These are phyloP conservation scores for Enteromius paludinosus DNA, from an alignment of 2,797 vertebrate species.

Conservation along the genomic window DNA sequence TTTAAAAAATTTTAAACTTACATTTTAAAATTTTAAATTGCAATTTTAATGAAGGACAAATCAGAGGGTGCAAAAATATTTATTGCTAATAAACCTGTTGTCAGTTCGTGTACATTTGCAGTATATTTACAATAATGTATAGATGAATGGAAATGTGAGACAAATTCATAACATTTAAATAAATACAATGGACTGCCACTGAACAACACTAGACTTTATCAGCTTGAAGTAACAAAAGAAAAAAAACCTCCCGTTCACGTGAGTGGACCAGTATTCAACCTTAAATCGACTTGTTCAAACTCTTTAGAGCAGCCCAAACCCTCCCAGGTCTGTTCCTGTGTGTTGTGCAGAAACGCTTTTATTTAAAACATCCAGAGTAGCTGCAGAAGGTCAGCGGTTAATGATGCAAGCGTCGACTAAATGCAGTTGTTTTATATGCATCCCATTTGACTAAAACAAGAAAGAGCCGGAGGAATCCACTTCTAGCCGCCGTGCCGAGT, in stretches of 20 bases:
- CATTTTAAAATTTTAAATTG: too few relatives aligned
- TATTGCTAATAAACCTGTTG: conserved; percentile 89
- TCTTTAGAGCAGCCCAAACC: conserved; percentile 69
- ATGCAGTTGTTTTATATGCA: conserved; percentile 51
- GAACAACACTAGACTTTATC: conserved; percentile 77
- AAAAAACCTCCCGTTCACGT: conserved; percentile 67
- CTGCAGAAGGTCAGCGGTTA: conserved; percentile 42
- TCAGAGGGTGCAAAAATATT: conserved; percentile 88
- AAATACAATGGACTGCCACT: conserved; percentile 84
- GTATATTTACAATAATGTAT: conserved; percentile 87
- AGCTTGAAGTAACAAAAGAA: conserved; percentile 59
- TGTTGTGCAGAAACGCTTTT: conserved; percentile 45
- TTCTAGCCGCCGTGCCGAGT: conserved; percentile 64
- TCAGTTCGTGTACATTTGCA: conserved; percentile 86
- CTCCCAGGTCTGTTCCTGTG: conserved; percentile 62
- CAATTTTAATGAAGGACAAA: neutral
- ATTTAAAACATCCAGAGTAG: conserved; percentile 59
- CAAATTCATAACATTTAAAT: conserved; percentile 82
- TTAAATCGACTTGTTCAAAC: conserved; percentile 65
- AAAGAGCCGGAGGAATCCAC: conserved; percentile 50
- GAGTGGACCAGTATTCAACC: conserved; percentile 69
- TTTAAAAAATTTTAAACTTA: too few relatives aligned
- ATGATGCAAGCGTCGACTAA: conserved; percentile 57
- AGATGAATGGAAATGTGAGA: conserved; percentile 81
- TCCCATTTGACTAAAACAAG: conserved; percentile 53